Evolutionary conservation across 2,113 vertebrate genomes (phyloP).

Genomic region (Ictalurus furcatus): DNA sequence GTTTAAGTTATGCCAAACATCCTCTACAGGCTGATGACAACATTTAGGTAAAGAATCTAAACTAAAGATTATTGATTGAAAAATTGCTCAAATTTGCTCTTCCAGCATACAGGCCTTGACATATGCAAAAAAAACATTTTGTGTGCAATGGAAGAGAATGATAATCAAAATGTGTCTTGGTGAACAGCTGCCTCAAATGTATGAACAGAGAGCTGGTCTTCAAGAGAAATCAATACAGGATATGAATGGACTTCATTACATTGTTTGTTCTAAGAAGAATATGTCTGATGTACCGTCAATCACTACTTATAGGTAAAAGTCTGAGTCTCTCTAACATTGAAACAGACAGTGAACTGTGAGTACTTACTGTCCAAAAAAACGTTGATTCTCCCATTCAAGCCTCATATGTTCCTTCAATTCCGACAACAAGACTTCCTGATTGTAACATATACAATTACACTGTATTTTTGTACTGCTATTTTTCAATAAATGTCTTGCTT

Average conservation of each 20-base stretch:
- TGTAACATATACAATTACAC: conserved; percentile 47
- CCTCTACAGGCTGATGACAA: conserved; percentile 75
- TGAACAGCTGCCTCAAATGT: conserved; percentile 31
- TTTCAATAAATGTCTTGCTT: conserved; percentile 35
- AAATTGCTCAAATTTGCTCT: conserved; percentile 68
- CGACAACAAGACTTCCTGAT: conserved; percentile 54
- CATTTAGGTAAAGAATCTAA: conserved; percentile 78
- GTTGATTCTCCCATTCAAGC: conserved; percentile 50
- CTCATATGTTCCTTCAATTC: conserved; percentile 31
- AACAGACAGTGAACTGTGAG: conserved; percentile 6
- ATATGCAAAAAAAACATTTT: background rate
- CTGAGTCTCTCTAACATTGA: conserved; percentile 32
- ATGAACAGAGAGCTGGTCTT: conserved; percentile 33
- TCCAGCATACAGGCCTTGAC: conserved; percentile 23
- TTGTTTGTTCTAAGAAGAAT: conserved; percentile 60
- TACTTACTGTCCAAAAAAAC: conserved; percentile 21
- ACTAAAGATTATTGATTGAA: conserved; percentile 77
- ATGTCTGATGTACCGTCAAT: conserved; percentile 53
- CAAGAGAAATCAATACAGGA: conserved; percentile 54
- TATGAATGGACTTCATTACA: conserved; percentile 60
- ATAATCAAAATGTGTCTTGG: conserved; percentile 18
- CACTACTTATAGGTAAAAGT: conserved; percentile 46
- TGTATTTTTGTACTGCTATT: conserved; percentile 44
- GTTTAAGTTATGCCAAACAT: background rate
- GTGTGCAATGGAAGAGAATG: background rate